These are phyloP conservation scores for Lepidurus arcticus DNA, from an alignment of 1,140 invertebrate species.

Conservation along the genomic window DNA sequence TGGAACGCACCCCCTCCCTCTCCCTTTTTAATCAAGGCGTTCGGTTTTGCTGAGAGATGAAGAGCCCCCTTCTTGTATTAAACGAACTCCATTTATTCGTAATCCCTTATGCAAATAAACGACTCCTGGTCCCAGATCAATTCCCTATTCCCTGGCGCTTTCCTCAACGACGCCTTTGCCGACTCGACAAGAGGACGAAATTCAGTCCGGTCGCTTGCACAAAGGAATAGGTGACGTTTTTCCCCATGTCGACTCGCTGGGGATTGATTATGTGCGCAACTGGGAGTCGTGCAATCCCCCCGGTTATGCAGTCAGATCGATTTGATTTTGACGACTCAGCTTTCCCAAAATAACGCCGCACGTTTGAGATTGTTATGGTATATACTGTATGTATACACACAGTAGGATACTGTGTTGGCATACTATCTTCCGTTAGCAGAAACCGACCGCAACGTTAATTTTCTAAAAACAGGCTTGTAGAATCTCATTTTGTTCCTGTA, in stretches of 20 bases:
- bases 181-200: not conserved
- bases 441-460: no score
- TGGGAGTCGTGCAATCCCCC: not conserved
- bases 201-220: not conserved
- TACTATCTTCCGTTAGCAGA: no score
- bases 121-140: conserved; percentile 4
- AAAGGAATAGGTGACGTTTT: conserved; percentile 4
- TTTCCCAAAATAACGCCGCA: no score
- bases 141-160: not conserved
- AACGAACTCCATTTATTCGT: not conserved
- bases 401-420: no score
- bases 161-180: conserved; percentile 9
- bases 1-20: not conserved
- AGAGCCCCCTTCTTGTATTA: not conserved
- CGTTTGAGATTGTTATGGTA: no score
- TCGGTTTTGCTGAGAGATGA: not conserved
- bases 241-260: not conserved
- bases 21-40: not conserved
- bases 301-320: not conserved
- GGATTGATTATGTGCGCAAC: conserved; percentile 6
- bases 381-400: no score
- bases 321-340: not conserved
- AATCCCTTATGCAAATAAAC: conserved; percentile 16
- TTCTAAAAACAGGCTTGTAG: no score
- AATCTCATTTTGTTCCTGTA: no score